Percentiles rank a stretch among this genome's conserved stretches.
Evolutionary conservation across 1,140 invertebrate species (phyloP).

Genomic region (Euschistus heros): DNA sequence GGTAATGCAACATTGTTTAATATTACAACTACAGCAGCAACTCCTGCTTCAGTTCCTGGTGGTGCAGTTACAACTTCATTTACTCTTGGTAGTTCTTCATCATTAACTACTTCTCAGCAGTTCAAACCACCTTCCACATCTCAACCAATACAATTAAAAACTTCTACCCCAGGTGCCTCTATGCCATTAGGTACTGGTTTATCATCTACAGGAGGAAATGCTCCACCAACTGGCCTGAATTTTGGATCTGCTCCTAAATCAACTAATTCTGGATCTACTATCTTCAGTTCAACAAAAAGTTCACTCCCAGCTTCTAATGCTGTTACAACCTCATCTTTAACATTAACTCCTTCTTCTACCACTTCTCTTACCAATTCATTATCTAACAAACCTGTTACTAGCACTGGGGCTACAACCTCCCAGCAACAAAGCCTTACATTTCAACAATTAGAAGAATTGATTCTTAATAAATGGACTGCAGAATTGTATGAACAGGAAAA

Average conservation of each 20-base stretch:
- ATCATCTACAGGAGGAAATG: neutral
- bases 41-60: neutral
- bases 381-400: neutral
- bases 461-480: conserved; percentile 88
- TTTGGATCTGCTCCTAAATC: neutral
- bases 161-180: neutral
- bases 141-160: neutral
- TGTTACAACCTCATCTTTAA: too few species aligned
- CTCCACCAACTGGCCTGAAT: too few species aligned
- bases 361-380: neutral
- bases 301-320: neutral
- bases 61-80: neutral
- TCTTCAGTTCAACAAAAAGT: neutral
- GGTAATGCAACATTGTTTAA: neutral
- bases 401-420: neutral
- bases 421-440: conserved; percentile 50
- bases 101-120: neutral
- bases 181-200: neutral
- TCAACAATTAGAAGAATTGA: conserved; percentile 74
- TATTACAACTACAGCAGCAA: neutral
- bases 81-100: neutral
- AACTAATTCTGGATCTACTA: neutral
- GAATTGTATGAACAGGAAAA: conserved; percentile 91
- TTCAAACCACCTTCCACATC: neutral
- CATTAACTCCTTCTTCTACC: neutral